Percentiles rank a stretch among this genome's conserved stretches.
Evolutionary conservation across 2,797 vertebrate genomes (phyloP).

Genomic region (Staurois parvus): DNA sequence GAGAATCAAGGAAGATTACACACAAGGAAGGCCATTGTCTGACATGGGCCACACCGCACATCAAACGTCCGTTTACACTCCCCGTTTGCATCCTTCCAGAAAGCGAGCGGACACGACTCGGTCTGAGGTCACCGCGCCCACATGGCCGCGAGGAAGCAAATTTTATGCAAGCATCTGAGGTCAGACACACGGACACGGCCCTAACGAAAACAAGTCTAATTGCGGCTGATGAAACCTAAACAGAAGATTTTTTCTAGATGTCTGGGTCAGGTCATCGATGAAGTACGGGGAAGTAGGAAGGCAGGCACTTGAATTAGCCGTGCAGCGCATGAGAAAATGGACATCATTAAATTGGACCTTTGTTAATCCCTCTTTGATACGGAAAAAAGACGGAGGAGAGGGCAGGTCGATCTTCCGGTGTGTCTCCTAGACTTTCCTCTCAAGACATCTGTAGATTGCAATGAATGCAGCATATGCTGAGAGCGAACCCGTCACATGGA

Average conservation of each 20-base stretch:
- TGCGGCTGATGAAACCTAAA: background rate
- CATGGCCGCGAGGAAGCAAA: no score
- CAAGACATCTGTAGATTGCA: no score
- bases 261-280: conserved; percentile 30
- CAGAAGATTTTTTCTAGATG: background rate
- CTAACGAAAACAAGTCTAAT: background rate
- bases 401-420: background rate
- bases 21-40: no score
- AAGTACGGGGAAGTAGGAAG: conserved; percentile 50
- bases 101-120: no score
- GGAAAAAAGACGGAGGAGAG: background rate
- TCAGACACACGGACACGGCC: background rate
- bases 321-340: background rate
- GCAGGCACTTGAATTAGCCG: background rate
- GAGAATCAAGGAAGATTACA: no score
- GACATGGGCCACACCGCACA: no score
- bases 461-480: background rate
- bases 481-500: no score
- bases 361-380: background rate
- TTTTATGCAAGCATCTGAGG: background rate
- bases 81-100: no score
- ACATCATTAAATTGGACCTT: conserved; percentile 12
- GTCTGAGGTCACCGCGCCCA: no score
- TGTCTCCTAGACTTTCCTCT: background rate
- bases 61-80: no score